phyloP scores from a whole-genome alignment of 2,113 vertebrate genomes.

The Nesoenas mayeri region DNA sequence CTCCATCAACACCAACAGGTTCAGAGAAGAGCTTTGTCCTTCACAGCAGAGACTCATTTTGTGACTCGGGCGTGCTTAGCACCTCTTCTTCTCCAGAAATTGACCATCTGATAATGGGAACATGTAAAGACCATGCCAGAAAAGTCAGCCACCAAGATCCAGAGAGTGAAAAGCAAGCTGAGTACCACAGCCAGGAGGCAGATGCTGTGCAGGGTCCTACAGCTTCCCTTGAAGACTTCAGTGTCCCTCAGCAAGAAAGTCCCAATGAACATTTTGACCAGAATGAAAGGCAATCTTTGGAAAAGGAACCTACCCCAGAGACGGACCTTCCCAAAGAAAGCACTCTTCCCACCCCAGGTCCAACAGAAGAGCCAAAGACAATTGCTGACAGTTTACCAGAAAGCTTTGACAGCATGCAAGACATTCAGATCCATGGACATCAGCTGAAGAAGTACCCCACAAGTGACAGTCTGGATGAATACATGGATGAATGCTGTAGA shows the following conservation, averaged over 20 bases:
- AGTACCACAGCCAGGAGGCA: not conserved
- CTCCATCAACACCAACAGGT: constrained; percentile 79
- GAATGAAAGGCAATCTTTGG: not conserved
- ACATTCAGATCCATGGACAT: constrained; percentile 50
- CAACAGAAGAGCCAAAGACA: constrained; percentile 44
- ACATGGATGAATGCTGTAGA: constrained; percentile 88
- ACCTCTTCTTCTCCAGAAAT: constrained; percentile 70
- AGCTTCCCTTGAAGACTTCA: constrained; percentile 23
- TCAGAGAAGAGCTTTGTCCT: constrained; percentile 89
- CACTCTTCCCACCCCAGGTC: not conserved
- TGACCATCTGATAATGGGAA: constrained; percentile 53
- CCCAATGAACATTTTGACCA: not conserved
- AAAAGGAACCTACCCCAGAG: not conserved
- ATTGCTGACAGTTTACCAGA: constrained; percentile 15
- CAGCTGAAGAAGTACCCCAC: constrained; percentile 75
- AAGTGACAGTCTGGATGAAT: constrained; percentile 83
- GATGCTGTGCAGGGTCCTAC: not conserved
- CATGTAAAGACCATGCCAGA: constrained; percentile 43
- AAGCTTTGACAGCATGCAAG: constrained; percentile 44
- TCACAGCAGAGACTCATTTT: constrained; percentile 84
- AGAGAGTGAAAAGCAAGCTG: not conserved
- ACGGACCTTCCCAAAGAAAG: not conserved
- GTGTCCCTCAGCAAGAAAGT: constrained; percentile 25
- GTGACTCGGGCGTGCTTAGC: constrained; percentile 79
- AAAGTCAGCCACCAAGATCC: not conserved